Conservation (phyloP, 53 echinoderm and acorn worm species). For the Echinarachnius parma region DNA sequence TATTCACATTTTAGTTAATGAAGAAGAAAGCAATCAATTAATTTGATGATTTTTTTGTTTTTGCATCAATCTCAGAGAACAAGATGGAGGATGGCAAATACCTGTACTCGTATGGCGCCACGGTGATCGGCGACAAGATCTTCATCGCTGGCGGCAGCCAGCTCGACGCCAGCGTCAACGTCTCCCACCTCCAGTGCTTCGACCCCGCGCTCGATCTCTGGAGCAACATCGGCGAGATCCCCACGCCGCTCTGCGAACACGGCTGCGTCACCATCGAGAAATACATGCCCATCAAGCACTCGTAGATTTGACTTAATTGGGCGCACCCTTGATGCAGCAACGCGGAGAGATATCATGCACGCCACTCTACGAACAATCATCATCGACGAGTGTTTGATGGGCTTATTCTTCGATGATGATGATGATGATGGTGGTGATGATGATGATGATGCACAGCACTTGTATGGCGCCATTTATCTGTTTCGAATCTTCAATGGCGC, state of each 20-base stretch:
- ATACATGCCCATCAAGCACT: slow-evolving; percentile 67
- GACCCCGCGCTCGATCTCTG: slow-evolving; percentile 90
- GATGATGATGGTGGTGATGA: too few species aligned
- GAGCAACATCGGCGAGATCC: slow-evolving; percentile 75
- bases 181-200: slow-evolving; percentile 76
- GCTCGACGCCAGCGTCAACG: slow-evolving; percentile 91
- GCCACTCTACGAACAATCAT: too few species aligned
- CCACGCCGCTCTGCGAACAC: slow-evolving; percentile 85
- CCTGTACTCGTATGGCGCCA: slow-evolving; percentile 89
- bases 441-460: too few species aligned
- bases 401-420: too few species aligned
- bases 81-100: slow-evolving; percentile 87
- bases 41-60: background rate
- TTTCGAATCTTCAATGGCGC: too few species aligned
- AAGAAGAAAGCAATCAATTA: too few species aligned
- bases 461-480: too few species aligned
- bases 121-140: slow-evolving; percentile 85
- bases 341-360: too few species aligned
- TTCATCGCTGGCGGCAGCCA: slow-evolving; percentile 93
- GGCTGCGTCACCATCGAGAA: slow-evolving; percentile 99
- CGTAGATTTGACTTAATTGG: too few species aligned
- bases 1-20: too few species aligned
- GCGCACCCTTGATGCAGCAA: background rate
- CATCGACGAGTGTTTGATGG: too few species aligned
- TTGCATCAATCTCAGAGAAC: too few species aligned